A percentile compares a stretch with the other conserved stretches of the same genome.
phyloP scores from a whole-genome alignment of 2,797 vertebrate species.

The Rallus crepitans region DNA sequence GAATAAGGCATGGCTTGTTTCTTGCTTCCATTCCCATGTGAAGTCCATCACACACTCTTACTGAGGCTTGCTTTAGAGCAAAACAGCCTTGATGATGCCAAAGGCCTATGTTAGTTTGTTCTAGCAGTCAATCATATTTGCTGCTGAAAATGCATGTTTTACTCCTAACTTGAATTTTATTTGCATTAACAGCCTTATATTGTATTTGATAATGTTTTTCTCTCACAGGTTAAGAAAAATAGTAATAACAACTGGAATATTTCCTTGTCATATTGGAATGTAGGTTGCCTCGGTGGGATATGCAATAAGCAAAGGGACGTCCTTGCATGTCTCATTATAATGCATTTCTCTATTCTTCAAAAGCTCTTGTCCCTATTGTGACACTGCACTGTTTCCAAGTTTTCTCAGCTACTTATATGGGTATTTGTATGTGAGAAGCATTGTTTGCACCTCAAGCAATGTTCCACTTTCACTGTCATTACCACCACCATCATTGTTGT shows the following conservation, averaged over 20 bases:
- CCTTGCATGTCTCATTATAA: not conserved
- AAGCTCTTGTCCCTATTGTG: not conserved
- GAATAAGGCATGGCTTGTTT: not conserved
- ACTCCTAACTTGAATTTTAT: not conserved
- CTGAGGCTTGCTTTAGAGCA: not conserved
- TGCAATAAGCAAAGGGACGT: not conserved
- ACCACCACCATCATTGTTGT: fast-evolving
- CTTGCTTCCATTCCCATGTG: fast-evolving
- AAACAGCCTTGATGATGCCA: not conserved
- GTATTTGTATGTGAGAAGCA: not conserved
- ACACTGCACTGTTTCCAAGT: not conserved
- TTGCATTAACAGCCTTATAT: not conserved
- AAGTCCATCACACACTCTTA: not conserved
- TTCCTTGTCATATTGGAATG: not conserved
- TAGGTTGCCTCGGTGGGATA: not conserved
- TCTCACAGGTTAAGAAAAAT: not conserved
- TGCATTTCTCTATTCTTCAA: not conserved
- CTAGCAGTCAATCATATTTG: not conserved
- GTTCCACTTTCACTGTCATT: not conserved
- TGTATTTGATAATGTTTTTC: not conserved
- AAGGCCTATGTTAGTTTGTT: not conserved
- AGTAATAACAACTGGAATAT: not conserved
- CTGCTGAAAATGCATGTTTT: not conserved
- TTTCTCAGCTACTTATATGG: not conserved
- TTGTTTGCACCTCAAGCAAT: not conserved